phyloP scores from a whole-genome alignment of 1,140 invertebrate species.

The Listronotus oregonensis region DNA sequence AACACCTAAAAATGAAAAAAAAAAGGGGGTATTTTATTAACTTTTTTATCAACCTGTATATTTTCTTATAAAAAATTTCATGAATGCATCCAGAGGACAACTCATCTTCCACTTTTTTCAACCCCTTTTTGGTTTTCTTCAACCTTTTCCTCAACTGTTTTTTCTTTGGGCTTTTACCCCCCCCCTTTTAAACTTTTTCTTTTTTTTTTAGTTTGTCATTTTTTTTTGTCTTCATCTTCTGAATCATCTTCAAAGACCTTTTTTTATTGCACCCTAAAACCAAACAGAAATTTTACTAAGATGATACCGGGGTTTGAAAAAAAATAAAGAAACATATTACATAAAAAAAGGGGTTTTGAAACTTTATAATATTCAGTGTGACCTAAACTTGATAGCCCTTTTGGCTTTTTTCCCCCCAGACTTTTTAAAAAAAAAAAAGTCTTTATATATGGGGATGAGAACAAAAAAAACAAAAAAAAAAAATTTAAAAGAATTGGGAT shows the following conservation, averaged over 20 bases:
- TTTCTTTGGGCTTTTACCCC: slow-evolving; percentile 42
- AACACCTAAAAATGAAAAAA: slow-evolving; percentile 60
- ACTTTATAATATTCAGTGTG: no score
- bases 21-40: background rate
- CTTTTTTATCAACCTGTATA: background rate
- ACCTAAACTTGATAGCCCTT: no score
- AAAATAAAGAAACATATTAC: no score
- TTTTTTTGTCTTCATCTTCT: slow-evolving; percentile 68
- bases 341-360: no score
- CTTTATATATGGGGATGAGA: no score
- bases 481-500: no score
- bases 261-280: slow-evolving; percentile 65
- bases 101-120: slow-evolving; percentile 61
- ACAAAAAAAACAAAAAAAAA: no score
- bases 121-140: slow-evolving; percentile 59
- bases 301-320: background rate
- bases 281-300: background rate
- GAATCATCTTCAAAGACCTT: slow-evolving; percentile 93
- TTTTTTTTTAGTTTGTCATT: slow-evolving; percentile 59
- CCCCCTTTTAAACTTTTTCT: slow-evolving; percentile 47
- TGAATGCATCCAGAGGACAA: slow-evolving; percentile 53
- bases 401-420: no score
- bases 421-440: no score
- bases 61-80: slow-evolving; percentile 34
- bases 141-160: slow-evolving; percentile 68